These are phyloP conservation scores for Pyrrhia umbra DNA, from an alignment of 2,888 invertebrate genomes.

Conservation along the genomic window DNA sequence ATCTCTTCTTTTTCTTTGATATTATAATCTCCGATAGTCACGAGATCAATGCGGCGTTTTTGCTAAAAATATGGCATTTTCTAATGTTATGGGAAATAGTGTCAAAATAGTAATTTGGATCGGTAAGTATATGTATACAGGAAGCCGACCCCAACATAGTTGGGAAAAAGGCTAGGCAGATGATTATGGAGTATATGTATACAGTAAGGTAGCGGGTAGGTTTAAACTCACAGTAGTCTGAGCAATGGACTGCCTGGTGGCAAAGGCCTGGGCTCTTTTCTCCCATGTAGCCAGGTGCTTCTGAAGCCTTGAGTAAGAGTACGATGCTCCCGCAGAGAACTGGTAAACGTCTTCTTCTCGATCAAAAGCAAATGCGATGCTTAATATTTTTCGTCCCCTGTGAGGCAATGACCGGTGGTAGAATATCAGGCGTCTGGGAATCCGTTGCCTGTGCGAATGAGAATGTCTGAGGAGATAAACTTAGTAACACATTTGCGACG, in stretches of 20 bases:
- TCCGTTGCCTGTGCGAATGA: slow-evolving; percentile 91
- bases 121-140: too few species aligned
- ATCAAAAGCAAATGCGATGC: slow-evolving; percentile 98
- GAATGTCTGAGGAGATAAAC: slow-evolving; percentile 15
- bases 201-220: too few species aligned
- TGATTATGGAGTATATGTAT: too few species aligned
- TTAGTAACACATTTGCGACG: not conserved
- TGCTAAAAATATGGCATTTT: slow-evolving; percentile 91
- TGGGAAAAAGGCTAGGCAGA: too few species aligned
- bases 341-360: slow-evolving; percentile 98
- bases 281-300: slow-evolving; percentile 93
- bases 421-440: slow-evolving; percentile 95
- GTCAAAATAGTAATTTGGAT: too few species aligned
- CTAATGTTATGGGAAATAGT: too few species aligned
- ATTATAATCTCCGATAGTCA: slow-evolving; percentile 93
- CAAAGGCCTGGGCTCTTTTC: slow-evolving; percentile 92
- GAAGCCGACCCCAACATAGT: too few species aligned
- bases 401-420: slow-evolving; percentile 97
- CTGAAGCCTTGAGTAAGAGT: slow-evolving; percentile 97
- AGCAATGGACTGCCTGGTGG: slow-evolving; percentile 93
- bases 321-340: slow-evolving; percentile 98
- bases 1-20: slow-evolving; percentile 71
- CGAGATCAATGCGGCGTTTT: slow-evolving; percentile 96
- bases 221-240: slow-evolving; percentile 90
- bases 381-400: slow-evolving; percentile 97